phyloP scores from a whole-genome alignment of 2,888 invertebrate species.

The Lasioglossum villosulum region DNA sequence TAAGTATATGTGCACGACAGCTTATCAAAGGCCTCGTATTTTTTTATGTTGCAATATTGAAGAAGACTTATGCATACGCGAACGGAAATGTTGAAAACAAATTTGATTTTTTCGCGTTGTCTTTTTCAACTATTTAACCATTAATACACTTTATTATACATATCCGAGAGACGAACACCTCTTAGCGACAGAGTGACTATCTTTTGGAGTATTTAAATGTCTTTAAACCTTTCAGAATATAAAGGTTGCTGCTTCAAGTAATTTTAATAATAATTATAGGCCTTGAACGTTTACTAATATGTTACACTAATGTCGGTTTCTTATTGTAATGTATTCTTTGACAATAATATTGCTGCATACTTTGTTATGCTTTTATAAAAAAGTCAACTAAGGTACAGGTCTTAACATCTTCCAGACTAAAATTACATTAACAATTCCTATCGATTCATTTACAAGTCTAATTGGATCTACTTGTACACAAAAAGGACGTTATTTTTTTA shows the following conservation, averaged over 20 bases:
- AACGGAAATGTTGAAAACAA: constrained; percentile 25
- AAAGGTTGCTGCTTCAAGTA: constrained; percentile 30
- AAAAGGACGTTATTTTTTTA: constrained; percentile 2
- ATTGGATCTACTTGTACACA: constrained; percentile 12
- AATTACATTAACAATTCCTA: constrained; percentile 29
- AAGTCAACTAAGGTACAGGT: constrained; percentile 25
- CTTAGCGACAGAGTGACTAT: constrained; percentile 15
- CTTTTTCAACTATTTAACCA: constrained; percentile 30
- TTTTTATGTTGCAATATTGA: constrained; percentile 36
- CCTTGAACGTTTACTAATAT: constrained; percentile 44
- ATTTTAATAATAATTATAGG: constrained; percentile 38
- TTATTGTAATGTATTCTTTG: constrained; percentile 54
- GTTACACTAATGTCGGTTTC: constrained; percentile 40
- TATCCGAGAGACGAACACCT: constrained; percentile 40
- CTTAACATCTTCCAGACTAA: constrained; percentile 34
- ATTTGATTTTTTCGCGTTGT: constrained; percentile 25
- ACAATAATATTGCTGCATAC: constrained; percentile 57
- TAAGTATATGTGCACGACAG: constrained; percentile 25
- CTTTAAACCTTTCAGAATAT: background rate
- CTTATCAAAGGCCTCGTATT: constrained; percentile 36
- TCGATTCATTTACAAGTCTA: constrained; percentile 14
- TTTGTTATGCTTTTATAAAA: constrained; percentile 46
- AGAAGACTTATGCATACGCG: background rate
- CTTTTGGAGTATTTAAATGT: constrained; percentile 13
- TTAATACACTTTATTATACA: constrained; percentile 48